Percentiles rank a stretch among this genome's conserved stretches.
Evolutionary conservation across 2,113 vertebrate species (phyloP).

Genomic region (Chaetops frenatus): DNA sequence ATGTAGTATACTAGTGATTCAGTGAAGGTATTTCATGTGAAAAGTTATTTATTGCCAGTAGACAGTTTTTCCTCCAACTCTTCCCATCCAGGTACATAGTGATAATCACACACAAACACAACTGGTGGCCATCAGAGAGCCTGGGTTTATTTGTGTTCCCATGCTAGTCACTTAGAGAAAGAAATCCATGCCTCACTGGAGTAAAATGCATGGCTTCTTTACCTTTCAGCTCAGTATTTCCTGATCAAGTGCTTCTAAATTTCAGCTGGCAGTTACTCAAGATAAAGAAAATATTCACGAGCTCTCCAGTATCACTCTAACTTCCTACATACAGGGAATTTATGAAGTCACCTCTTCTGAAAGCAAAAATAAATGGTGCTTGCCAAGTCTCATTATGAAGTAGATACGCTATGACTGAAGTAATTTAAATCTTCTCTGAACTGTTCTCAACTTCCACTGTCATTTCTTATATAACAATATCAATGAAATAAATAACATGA

Average conservation of each 20-base stretch:
- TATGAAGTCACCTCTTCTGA: neutral
- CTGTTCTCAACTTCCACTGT: neutral
- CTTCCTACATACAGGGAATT: neutral
- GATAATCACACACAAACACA: neutral
- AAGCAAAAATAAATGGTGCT: slow-evolving; percentile 26
- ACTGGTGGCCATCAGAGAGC: neutral
- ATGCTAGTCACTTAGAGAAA: neutral
- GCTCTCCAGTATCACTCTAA: neutral
- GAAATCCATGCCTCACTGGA: neutral
- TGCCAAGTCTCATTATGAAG: neutral
- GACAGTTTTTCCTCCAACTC: neutral
- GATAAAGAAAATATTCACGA: neutral
- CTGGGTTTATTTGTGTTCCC: neutral
- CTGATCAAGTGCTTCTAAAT: neutral
- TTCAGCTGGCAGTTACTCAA: neutral
- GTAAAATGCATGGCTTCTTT: neutral
- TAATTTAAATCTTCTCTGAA: slow-evolving; percentile 22
- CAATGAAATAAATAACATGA: neutral
- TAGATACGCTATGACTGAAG: neutral
- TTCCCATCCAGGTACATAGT: neutral
- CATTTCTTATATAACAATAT: neutral
- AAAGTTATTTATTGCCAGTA: neutral
- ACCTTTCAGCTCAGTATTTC: neutral
- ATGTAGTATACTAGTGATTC: neutral
- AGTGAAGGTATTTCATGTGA: neutral